These are phyloP conservation scores for Cephalopachus bancanus DNA, from an alignment of 2,797 vertebrate species.

Conservation along the genomic window DNA sequence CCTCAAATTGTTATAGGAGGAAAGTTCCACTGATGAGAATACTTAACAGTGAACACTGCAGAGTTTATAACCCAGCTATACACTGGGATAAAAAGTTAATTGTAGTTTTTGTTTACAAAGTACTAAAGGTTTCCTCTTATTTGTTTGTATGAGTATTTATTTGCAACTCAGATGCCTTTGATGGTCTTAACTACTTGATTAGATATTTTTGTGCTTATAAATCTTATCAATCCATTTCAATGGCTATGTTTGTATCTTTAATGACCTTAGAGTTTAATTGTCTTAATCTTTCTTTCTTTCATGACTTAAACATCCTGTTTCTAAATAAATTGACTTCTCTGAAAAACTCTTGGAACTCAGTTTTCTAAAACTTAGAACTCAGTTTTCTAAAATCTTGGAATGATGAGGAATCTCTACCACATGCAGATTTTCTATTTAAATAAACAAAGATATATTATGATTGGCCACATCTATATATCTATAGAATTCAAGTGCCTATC, in stretches of 20 bases:
- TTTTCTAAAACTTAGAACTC: not conserved
- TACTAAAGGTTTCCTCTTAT: not conserved
- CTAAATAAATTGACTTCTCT: conserved; percentile 20
- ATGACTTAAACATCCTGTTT: not conserved
- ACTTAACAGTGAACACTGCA: not conserved
- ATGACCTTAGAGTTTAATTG: not conserved
- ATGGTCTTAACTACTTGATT: conserved; percentile 8
- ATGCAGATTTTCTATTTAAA: not conserved
- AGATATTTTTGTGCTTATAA: conserved; percentile 20
- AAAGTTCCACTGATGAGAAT: not conserved
- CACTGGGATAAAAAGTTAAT: not conserved
- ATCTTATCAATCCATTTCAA: not conserved
- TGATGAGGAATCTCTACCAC: not conserved
- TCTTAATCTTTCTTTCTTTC: not conserved
- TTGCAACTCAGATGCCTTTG: not conserved
- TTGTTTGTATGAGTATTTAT: not conserved
- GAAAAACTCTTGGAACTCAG: not conserved
- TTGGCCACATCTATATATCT: not conserved
- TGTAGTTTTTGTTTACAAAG: conserved; percentile 16
- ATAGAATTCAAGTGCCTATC: not conserved
- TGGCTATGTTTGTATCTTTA: not conserved
- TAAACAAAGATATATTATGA: not conserved
- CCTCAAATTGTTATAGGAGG: not conserved
- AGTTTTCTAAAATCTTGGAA: conserved; percentile 45
- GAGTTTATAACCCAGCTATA: not conserved